A percentile compares a stretch with the other conserved stretches of the same genome.
phyloP scores from a whole-genome alignment of 53 echinoderm and acorn worm genomes.

The Henricia sp. region DNA sequence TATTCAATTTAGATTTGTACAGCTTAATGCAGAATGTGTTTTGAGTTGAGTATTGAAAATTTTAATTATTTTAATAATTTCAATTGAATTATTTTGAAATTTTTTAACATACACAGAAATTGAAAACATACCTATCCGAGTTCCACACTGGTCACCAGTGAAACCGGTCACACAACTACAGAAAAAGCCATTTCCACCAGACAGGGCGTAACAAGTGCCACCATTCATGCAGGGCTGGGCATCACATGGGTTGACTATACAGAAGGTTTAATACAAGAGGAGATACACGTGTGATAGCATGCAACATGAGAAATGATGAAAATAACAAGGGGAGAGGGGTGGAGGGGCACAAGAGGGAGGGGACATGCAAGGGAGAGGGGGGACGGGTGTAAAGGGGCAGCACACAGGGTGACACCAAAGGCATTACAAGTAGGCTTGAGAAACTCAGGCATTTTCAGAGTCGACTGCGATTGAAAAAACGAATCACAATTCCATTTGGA shows the following conservation, averaged over 20 bases:
- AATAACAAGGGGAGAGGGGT: not conserved
- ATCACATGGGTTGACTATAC: constrained; percentile 63
- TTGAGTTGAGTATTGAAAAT: not conserved
- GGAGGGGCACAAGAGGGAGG: not conserved
- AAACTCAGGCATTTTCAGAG: not conserved
- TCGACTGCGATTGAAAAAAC: not conserved
- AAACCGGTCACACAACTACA: constrained; percentile 39
- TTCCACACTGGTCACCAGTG: constrained; percentile 45
- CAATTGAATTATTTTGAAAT: not conserved
- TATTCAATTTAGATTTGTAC: too few relatives aligned
- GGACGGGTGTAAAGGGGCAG: not conserved
- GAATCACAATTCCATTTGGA: not conserved
- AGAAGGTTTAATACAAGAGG: not conserved
- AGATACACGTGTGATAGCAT: not conserved
- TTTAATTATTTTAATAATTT: not conserved
- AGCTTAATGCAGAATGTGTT: too few relatives aligned
- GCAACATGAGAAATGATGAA: not conserved
- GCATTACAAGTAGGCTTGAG: not conserved
- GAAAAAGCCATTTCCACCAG: not conserved
- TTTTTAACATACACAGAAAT: not conserved
- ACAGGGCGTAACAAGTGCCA: constrained; percentile 59
- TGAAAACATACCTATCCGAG: not conserved
- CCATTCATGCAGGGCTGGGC: constrained; percentile 67
- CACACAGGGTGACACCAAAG: constrained; percentile 6
- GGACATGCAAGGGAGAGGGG: not conserved